Conservation (phyloP, 2,113 vertebrate species). For the Electrona antarctica region DNA sequence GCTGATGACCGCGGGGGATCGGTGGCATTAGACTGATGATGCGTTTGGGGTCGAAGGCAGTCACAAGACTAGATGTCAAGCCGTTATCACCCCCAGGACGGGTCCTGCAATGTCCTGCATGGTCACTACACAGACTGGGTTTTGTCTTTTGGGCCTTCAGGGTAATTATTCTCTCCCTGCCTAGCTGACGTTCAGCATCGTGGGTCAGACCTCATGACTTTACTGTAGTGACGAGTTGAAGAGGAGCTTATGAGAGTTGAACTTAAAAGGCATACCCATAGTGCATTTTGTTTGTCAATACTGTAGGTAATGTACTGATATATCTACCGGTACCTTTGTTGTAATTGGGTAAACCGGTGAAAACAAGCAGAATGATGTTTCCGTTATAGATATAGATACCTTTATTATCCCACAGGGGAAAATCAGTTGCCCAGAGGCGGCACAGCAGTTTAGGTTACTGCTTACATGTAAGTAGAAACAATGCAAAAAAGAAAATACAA, state of each 20-base stretch:
- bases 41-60: slow-evolving; percentile 33
- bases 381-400: too few relatives aligned
- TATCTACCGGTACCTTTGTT: too few relatives aligned
- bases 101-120: slow-evolving; percentile 7
- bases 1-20: not conserved
- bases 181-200: slow-evolving; percentile 5
- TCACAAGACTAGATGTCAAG: slow-evolving; percentile 29
- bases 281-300: too few relatives aligned
- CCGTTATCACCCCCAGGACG: not conserved
- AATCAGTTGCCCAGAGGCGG: too few relatives aligned
- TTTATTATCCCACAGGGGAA: too few relatives aligned
- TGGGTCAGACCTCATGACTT: slow-evolving; percentile 9
- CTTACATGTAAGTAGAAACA: too few relatives aligned
- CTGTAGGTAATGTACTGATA: too few relatives aligned
- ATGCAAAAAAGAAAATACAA: too few relatives aligned
- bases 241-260: not conserved
- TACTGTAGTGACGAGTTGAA: not conserved
- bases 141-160: slow-evolving; percentile 14
- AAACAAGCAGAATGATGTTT: too few relatives aligned
- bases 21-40: slow-evolving; percentile 21
- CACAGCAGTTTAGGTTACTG: too few relatives aligned
- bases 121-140: slow-evolving; percentile 15
- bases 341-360: too few relatives aligned
- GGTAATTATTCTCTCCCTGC: slow-evolving; percentile 1
- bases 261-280: too few relatives aligned